phyloP scores from a whole-genome alignment of 2,113 vertebrate genomes.

The Psephotus haematonotus region DNA sequence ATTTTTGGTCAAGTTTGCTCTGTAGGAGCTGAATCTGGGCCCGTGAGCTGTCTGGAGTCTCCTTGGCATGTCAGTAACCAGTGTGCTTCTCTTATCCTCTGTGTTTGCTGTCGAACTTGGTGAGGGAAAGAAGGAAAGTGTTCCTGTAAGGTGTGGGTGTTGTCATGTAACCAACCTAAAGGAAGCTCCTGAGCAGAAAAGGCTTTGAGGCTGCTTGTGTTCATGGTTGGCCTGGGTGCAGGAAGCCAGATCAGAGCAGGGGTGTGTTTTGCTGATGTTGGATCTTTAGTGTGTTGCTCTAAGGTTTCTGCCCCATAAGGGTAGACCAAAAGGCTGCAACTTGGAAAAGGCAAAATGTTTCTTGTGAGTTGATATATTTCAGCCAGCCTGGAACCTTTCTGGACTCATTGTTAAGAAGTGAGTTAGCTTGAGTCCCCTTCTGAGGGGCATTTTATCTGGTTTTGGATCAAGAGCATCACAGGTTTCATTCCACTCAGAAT shows the following conservation, averaged over 20 bases:
- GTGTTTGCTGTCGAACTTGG: not conserved
- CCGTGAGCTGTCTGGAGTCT: fast-evolving
- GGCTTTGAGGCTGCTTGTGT: not conserved
- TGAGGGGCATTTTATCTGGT: not conserved
- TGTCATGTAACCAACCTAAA: not conserved
- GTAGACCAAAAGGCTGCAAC: not conserved
- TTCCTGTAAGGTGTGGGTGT: not conserved
- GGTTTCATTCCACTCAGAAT: not conserved
- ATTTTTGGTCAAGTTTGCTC: not conserved
- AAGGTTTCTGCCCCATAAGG: not conserved
- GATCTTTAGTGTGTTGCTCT: not conserved
- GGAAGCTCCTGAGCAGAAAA: not conserved
- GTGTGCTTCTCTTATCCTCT: not conserved
- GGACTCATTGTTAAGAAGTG: not conserved
- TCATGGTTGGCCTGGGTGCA: not conserved
- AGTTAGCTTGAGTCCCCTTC: not conserved
- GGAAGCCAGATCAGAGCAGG: not conserved
- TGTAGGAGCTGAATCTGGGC: not conserved
- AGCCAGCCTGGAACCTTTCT: not conserved
- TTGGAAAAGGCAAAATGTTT: not conserved
- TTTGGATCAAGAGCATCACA: not conserved
- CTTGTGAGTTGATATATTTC: not conserved
- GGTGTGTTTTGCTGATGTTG: not conserved
- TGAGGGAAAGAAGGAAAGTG: not conserved
- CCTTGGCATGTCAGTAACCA: not conserved